Base-by-base conservation (phyloP, 2,113 vertebrate species). In the Tupaia tana region DNA sequence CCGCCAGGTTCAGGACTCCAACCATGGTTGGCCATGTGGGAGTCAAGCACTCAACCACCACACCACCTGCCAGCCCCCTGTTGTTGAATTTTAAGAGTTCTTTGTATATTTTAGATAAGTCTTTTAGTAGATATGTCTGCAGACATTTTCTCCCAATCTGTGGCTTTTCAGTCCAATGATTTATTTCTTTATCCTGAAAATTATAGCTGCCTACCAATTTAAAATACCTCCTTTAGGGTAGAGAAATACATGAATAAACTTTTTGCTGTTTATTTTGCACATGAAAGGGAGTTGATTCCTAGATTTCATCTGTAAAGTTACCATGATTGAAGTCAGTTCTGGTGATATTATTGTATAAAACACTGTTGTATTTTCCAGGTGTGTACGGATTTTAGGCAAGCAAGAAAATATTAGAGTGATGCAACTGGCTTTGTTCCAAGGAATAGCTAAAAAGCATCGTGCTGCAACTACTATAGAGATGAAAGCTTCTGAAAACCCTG, bases 401-500 rank as follows among this genome's bases (percentile, higher is more conserved):
- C 99, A 99, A 95, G 99, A 99, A 98, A 99, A 99, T 97, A 99
- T 99, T 93, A 99, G 99, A 63, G 99, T 99, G 97, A 99, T 99
- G 97, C 99, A 99, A 24, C 86, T 99, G 90, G 98, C 99, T 94
- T 98, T 99, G 92, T 99, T 99, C 97, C 99, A 99, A 97, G 99
- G 99, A 11, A 97, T 99, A 6, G 99, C 99, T 9, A 99, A 99
- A 98, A 98, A 99, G 93, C 98, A 98, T 77, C 98, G 98, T 12
- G 99, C 99, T 58, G 99, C 99, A 0, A 98, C 99, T 93, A 99
- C 99, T 2, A 99, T 99, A 63, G 99, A 99, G 97, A 99, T 99
- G 99, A 99, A 99, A 96, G 99, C 99, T 22, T 99, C 99, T 1
- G 99, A 99, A 97, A 99, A 99, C 96, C 99, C 99, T 0, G 99